Conservation (phyloP, 2,113 vertebrate species). For the Neopipo cinnamomea region DNA sequence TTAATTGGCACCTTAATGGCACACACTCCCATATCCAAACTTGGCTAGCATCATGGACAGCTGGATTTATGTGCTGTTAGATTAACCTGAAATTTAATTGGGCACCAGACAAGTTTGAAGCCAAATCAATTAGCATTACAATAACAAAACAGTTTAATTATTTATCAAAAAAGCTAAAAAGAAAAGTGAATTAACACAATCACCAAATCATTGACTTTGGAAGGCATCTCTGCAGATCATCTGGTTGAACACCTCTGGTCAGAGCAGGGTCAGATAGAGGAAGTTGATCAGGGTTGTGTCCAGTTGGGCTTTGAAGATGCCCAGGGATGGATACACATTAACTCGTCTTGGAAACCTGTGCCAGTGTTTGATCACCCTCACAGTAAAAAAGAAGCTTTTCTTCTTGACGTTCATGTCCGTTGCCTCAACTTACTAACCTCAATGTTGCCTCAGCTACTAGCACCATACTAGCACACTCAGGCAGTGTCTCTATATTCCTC, state of each 20-base stretch:
- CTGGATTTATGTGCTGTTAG: neutral
- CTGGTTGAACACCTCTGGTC: neutral
- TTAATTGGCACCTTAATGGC: neutral
- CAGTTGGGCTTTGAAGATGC: neutral
- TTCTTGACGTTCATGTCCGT: neutral
- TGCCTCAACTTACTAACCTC: neutral
- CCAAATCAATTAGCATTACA: neutral
- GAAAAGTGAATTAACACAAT: neutral
- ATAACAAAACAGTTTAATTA: neutral
- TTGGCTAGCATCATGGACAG: neutral
- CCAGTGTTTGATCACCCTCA: neutral
- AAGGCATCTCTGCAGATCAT: neutral
- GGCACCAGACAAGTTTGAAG: neutral
- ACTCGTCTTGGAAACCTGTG: neutral
- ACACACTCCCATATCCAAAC: neutral
- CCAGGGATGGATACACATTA: neutral
- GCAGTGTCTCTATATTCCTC: neutral
- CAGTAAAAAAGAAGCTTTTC: neutral
- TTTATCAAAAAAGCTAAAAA: neutral
- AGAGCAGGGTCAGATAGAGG: neutral
- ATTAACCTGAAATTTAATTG: neutral
- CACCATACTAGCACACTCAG: neutral
- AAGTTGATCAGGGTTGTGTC: neutral
- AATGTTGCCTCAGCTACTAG: neutral
- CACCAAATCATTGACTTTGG: neutral